Base-by-base conservation (phyloP, 1,140 invertebrate genomes). In the Cydia pomonella region DNA sequence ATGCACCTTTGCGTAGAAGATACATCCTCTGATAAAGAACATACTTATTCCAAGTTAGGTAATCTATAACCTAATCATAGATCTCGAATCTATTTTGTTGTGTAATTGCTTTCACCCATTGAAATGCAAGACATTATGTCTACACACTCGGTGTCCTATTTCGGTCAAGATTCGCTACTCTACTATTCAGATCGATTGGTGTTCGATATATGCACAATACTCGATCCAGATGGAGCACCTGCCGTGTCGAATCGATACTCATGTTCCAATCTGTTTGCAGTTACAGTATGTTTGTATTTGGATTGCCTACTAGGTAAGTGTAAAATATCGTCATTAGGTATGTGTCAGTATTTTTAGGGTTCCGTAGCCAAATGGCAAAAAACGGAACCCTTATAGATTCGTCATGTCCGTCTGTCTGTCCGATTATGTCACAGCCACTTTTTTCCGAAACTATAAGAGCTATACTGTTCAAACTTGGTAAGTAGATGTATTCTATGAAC, bases 161-260 rank as follows among this genome's bases (percentile, higher is more conserved):
- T 53, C 69, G 53, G 59, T 63, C 66, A 21, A 72, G 75, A 73
- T 76, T 73, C 66, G 50, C 74, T 47, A 69, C 75, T 76, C 75
- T 38, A 76, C 75, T 38, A 76, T 76, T 64, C 41, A 59, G 63
- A 76, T 78, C 74, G 75, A 76, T 79, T 76, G 64, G 18, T 72
- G 33, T 73, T 66, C 73, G 38, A 71, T 79, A 72, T 79, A 50
- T 77, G 76, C 72, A 33, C 38, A 79, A 33, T 64, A 74, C 72
- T 77, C 66, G 62, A 79, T 79, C 21, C 62, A 74, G 63, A 25
- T 41, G n/a, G n/a, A 71, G 21, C 50, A 71, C 59, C 18, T 59
- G 66, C 62, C 66, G 66, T 62, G 73, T 75, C 38, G n/a, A 53
- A 72, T 76, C 53, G 69, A 72, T 72, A 66, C 72, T 75, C 72